Conservation (phyloP, 2,113 vertebrate genomes). For the Pampusana beccarii region DNA sequence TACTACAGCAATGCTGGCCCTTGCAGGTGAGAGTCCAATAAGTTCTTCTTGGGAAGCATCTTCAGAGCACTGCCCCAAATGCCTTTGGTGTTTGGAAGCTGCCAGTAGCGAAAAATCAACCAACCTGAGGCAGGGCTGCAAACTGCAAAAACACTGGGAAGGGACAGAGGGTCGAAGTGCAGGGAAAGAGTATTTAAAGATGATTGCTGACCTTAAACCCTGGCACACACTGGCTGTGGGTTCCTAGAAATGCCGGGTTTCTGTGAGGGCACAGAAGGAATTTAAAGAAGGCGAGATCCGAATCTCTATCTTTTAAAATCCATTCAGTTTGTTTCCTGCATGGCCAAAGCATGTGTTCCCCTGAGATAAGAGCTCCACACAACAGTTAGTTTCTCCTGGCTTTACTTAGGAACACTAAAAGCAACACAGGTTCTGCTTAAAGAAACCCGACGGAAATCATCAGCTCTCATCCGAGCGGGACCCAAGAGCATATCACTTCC, state of each 20-base stretch:
- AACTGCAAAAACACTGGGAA: not conserved
- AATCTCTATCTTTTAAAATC: not conserved
- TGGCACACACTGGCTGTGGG: not conserved
- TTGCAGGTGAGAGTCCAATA: not conserved
- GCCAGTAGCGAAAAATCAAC: not conserved
- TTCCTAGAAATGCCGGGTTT: not conserved
- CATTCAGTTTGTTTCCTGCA: not conserved
- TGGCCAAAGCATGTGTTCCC: not conserved
- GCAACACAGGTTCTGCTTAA: not conserved
- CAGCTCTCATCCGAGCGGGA: not conserved
- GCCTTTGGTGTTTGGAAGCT: not conserved
- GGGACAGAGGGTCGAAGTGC: not conserved
- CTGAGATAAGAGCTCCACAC: not conserved
- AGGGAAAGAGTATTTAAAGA: not conserved
- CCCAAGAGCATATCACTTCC: not conserved
- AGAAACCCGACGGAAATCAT: not conserved
- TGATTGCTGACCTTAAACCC: not conserved
- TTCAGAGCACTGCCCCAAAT: not conserved
- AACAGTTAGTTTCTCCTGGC: not conserved
- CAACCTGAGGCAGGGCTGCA: not conserved
- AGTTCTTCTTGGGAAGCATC: not conserved
- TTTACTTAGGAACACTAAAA: not conserved
- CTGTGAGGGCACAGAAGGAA: not conserved
- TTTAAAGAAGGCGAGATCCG: not conserved
- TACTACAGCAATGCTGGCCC: not conserved